Evolutionary conservation across 2,797 vertebrate species (phyloP).

Genomic region (Iguana delicatissima): DNA sequence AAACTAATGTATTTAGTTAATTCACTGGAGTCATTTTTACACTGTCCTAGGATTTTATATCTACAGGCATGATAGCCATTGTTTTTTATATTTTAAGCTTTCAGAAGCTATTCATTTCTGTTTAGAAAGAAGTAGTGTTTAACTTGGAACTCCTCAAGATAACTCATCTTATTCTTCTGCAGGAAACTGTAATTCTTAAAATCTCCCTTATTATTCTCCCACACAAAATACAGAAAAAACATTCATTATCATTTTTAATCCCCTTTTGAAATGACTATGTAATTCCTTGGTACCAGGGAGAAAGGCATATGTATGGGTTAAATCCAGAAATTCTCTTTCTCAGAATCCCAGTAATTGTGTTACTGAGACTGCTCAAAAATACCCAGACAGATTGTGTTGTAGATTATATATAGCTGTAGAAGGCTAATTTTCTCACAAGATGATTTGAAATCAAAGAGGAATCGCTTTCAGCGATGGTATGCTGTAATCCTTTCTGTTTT

Average conservation of each 20-base stretch:
- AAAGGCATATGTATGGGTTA: neutral
- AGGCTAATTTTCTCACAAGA: slow-evolving; percentile 45
- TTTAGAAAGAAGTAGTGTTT: neutral
- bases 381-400: neutral
- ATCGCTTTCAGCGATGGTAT: slow-evolving; percentile 20
- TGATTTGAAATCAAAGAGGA: neutral
- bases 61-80: neutral
- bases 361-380: neutral
- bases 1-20: neutral
- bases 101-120: slow-evolving; percentile 3
- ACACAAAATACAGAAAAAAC: neutral
- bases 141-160: neutral
- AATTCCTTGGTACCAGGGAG: neutral
- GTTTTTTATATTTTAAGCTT: neutral
- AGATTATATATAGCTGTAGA: neutral
- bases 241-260: slow-evolving; percentile 10
- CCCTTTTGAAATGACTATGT: slow-evolving; percentile 19
- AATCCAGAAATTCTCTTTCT: neutral
- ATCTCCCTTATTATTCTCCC: neutral
- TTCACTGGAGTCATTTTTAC: neutral
- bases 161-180: neutral
- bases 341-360: slow-evolving; percentile 1
- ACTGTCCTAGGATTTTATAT: neutral
- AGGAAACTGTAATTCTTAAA: slow-evolving; percentile 1
- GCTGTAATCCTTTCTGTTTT: slow-evolving; percentile 33